Evolutionary conservation across 2,888 invertebrate species (phyloP), one percentile per base, ranked within the genome.

Genomic region (Drosophila prostipennis): DNA sequence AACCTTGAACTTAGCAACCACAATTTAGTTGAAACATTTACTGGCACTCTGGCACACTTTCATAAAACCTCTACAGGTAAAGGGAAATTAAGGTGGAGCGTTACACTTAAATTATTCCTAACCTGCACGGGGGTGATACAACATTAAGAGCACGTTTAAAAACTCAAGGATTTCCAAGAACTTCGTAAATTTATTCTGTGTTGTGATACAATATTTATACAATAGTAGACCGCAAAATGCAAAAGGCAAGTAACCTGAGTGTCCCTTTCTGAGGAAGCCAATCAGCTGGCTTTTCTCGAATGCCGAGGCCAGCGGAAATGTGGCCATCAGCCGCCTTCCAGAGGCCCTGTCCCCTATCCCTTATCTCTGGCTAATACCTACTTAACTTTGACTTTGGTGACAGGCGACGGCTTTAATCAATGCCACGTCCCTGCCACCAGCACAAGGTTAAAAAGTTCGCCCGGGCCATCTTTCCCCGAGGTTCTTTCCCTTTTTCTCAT

Each of bases 371-470:
- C 83, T 81, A 76, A 86, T 83, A 59, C 84, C 84, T 74, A 72
- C 82, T 81, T 83, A 87, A 81, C 82, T 79, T 87, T 87, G 87
- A 85, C 82, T 85, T 81, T 81, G 85, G 77, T 67, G 74, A 83
- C 84, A 69, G 77, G 65, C 74, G 67, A 67, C 49, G 70, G 68
- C 77, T 77, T 84, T 79, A 85, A 85, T 81, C 80, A 80, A 83
- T 77, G 80, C 74, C 81, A 56, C 58, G 72, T 64, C 74, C 64
- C 59, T 23, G 51, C 48, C 58, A 32, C 34, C 56, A 46, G 26
- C 54, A 42, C 71, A 80, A 80, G 87, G 80, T 85, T 85, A 72
- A 73, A 51, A 69, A 69, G 60, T 71, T 65, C 65, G 54, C 39
- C 68, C 54, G 53, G 65, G 65, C 37, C 54, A 54, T 46, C 67